These are phyloP conservation scores for Meandrina meandrites DNA, from an alignment of 92 coral and sea anemone species.

Conservation along the genomic window DNA sequence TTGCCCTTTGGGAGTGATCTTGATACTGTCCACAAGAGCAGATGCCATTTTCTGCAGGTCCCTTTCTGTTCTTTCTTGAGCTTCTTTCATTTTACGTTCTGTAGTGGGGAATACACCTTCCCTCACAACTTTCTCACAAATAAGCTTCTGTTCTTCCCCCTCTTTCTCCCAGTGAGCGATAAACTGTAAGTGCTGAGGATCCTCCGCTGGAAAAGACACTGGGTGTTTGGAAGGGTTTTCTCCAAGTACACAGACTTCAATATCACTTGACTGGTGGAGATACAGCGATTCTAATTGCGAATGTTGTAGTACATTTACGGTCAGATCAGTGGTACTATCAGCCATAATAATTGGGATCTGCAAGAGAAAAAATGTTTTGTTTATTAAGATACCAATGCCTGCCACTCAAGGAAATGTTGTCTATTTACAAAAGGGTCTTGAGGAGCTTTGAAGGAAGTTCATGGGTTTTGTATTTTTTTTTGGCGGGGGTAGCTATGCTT, in stretches of 20 bases:
- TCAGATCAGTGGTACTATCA: constrained; percentile 74
- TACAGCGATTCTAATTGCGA: constrained; percentile 85
- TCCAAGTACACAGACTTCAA: constrained; percentile 67
- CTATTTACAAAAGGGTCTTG: too few relatives aligned
- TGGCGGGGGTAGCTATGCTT: neutral
- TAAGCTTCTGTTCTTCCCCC: constrained; percentile 57
- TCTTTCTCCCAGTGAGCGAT: constrained; percentile 78
- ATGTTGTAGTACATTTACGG: constrained; percentile 58
- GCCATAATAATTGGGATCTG: constrained; percentile 90
- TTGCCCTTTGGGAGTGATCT: constrained; percentile 43
- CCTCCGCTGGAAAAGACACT: constrained; percentile 57
- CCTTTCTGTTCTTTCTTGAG: constrained; percentile 58
- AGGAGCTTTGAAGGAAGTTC: too few relatives aligned
- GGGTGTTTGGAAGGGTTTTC: constrained; percentile 66
- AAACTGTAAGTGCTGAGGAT: constrained; percentile 77
- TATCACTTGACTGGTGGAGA: constrained; percentile 72
- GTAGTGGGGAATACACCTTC: constrained; percentile 87
- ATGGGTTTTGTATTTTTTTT: too few relatives aligned
- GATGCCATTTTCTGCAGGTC: constrained; percentile 64
- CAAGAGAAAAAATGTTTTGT: neutral
- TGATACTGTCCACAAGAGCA: constrained; percentile 61
- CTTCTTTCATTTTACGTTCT: constrained; percentile 69
- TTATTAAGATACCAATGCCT: neutral
- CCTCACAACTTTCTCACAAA: constrained; percentile 83
- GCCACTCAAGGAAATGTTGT: neutral